Conservation (phyloP, 2,888 invertebrate genomes). For the Sminthurinus aureus region DNA sequence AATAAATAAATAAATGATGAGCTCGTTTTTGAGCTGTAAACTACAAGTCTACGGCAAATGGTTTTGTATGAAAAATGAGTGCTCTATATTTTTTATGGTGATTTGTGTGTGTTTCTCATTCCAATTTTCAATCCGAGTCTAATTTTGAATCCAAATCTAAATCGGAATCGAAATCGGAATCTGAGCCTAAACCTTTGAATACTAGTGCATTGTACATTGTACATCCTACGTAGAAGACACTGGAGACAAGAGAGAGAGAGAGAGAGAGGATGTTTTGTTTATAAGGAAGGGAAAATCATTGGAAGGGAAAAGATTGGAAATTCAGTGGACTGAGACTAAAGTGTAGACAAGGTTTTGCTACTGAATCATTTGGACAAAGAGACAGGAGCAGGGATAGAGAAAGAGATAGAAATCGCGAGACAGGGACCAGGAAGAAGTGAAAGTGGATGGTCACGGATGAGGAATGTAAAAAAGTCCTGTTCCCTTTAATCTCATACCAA, state of each 20-base stretch:
- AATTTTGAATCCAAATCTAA: no score
- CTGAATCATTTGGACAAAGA: constrained; percentile 33
- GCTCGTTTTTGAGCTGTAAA: no score
- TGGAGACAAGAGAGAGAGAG: not conserved
- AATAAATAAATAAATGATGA: not conserved
- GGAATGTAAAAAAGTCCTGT: constrained; percentile 35
- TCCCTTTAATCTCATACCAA: constrained; percentile 37
- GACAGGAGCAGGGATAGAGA: not conserved
- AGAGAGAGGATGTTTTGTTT: constrained; percentile 28
- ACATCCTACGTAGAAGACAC: no score
- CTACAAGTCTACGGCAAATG: no score
- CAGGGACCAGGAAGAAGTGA: constrained; percentile 33
- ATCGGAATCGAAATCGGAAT: no score
- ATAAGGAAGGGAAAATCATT: constrained; percentile 20
- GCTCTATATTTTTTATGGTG: no score
- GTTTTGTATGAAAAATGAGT: no score
- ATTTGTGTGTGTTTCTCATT: no score
- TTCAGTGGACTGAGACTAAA: constrained; percentile 33
- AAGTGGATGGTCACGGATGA: constrained; percentile 36
- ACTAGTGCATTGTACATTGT: no score
- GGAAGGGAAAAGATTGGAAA: constrained; percentile 32
- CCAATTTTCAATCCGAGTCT: no score
- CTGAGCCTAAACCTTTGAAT: no score
- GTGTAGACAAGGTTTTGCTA: constrained; percentile 30
- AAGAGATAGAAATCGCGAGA: not conserved